These are phyloP conservation scores for Colius striatus DNA, from an alignment of 2,113 vertebrate species.

Conservation along the genomic window DNA sequence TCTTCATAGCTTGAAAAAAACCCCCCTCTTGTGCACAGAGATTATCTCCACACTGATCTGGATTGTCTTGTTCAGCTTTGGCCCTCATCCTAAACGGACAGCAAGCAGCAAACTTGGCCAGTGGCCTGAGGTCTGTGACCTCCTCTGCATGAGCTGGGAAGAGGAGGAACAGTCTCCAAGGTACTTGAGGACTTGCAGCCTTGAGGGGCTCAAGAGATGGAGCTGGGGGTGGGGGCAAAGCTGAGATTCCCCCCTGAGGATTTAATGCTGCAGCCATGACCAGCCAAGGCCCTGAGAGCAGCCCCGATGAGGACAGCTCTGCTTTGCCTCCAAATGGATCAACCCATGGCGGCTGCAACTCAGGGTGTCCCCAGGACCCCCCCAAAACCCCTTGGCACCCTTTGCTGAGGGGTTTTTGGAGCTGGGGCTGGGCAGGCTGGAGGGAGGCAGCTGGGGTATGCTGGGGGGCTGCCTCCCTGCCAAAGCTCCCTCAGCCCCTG, in stretches of 20 bases:
- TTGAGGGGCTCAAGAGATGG: not conserved
- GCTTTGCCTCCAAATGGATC: not conserved
- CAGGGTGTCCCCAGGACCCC: not conserved
- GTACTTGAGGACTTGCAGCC: not conserved
- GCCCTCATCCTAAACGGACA: conserved; percentile 67
- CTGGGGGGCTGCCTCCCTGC: not conserved
- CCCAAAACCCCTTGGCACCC: not conserved
- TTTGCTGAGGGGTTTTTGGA: not conserved
- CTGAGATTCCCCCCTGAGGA: not conserved
- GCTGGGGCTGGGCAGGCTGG: not conserved
- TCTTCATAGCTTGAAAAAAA: conserved; percentile 61
- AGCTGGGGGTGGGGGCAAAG: not conserved
- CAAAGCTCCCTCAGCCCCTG: not conserved
- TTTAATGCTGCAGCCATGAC: not conserved
- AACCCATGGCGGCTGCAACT: not conserved
- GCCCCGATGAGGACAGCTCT: not conserved
- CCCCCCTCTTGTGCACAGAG: not conserved
- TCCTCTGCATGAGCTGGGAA: conserved; percentile 43
- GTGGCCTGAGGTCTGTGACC: conserved; percentile 61
- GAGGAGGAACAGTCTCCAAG: conserved; percentile 29
- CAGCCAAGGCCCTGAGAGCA: not conserved
- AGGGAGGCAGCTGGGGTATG: not conserved
- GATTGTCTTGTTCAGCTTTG: conserved; percentile 69
- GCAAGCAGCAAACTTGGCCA: conserved; percentile 65
- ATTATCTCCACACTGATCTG: conserved; percentile 64